A percentile compares a stretch with the other conserved stretches of the same genome.
Evolutionary conservation across 2,113 vertebrate genomes (phyloP).

Genomic region (Marcusenius ussheri): DNA sequence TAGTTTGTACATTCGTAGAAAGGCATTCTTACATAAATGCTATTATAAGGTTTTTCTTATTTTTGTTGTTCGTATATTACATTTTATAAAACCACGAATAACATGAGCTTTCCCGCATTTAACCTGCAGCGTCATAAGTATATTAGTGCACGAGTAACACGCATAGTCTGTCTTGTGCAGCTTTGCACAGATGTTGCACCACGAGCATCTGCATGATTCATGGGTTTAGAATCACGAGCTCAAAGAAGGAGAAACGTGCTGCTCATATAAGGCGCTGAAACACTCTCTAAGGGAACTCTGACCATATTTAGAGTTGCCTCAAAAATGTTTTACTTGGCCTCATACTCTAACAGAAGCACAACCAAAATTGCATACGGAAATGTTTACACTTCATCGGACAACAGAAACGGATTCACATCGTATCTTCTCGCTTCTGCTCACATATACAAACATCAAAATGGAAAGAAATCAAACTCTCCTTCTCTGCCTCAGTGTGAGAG

Average conservation of each 20-base stretch:
- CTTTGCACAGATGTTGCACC: background rate
- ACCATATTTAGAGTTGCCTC: conserved; percentile 67
- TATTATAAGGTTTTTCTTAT: background rate
- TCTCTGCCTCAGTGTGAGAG: background rate
- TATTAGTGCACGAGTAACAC: background rate
- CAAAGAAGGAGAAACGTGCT: conserved; percentile 29
- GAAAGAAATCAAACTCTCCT: background rate
- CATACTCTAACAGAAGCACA: conserved; percentile 35
- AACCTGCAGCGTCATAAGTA: background rate
- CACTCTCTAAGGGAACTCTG: conserved; percentile 58
- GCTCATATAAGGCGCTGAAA: conserved; percentile 68
- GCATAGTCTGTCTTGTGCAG: background rate
- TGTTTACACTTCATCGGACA: conserved; percentile 42
- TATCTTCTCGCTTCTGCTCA: background rate
- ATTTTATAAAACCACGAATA: background rate
- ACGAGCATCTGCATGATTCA: background rate
- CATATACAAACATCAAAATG: background rate
- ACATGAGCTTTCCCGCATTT: background rate
- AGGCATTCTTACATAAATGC: background rate
- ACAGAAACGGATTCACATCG: background rate
- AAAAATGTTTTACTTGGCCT: conserved; percentile 56
- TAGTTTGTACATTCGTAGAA: background rate
- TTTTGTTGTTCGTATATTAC: background rate
- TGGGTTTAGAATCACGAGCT: conserved; percentile 24
- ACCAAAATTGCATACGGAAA: conserved; percentile 41